Evolutionary conservation across 2,113 vertebrate genomes (phyloP).

Genomic region (Myocastor coypus): DNA sequence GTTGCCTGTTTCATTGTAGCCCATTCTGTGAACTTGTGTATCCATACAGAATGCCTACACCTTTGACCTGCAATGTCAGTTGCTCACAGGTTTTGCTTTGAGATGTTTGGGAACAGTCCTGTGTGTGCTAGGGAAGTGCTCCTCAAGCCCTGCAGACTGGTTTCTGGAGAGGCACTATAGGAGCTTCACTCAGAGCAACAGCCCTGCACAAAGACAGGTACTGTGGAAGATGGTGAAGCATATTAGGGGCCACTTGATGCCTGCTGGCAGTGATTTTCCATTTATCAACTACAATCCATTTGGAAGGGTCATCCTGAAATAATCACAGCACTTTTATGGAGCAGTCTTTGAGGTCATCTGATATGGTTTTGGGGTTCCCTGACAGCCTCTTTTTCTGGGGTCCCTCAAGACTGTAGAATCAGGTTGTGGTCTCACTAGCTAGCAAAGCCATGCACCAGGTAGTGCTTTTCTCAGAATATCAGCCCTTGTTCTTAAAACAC

Average conservation of each 20-base stretch:
- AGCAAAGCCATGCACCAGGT: slow-evolving; percentile 62
- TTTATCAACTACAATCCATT: slow-evolving; percentile 22
- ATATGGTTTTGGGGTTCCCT: slow-evolving; percentile 36
- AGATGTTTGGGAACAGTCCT: not conserved
- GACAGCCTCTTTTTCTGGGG: slow-evolving; percentile 26
- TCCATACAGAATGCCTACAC: not conserved
- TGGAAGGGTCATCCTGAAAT: slow-evolving; percentile 44
- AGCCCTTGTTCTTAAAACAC: slow-evolving; percentile 60
- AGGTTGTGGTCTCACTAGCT: rapidly evolving
- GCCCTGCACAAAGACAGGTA: not conserved
- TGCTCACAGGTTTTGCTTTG: not conserved
- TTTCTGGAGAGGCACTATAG: slow-evolving; percentile 6
- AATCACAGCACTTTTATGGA: slow-evolving; percentile 39
- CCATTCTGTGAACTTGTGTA: not conserved
- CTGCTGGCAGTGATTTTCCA: not conserved
- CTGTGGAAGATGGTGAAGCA: not conserved
- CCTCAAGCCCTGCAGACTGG: not conserved
- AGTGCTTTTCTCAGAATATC: slow-evolving; percentile 72
- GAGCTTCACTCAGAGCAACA: not conserved
- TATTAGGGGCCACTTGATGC: not conserved
- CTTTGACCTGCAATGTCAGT: not conserved
- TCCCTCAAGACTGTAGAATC: not conserved
- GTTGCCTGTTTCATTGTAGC: slow-evolving; percentile 11
- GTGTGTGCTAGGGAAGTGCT: not conserved
- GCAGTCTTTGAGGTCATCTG: not conserved